Percentiles rank a stretch among this genome's conserved stretches.
phyloP scores from a whole-genome alignment of 2,888 invertebrate genomes.

The Ceraclea dissimilis region DNA sequence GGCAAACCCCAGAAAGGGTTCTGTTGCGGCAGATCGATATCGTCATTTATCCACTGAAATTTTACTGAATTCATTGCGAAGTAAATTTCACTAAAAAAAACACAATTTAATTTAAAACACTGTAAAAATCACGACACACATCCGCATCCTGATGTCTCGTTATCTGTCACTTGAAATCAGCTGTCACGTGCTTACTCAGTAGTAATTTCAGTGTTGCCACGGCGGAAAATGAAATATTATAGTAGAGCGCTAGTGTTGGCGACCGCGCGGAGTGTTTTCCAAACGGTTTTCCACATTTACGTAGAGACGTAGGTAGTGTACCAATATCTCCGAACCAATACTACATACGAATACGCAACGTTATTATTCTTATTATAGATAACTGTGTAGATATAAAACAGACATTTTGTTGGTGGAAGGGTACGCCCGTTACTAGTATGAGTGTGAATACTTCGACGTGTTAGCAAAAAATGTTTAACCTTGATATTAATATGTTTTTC shows the following conservation, averaged over 20 bases:
- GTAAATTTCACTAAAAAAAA: not conserved
- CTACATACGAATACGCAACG: no score
- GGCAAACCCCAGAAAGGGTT: conserved; percentile 6
- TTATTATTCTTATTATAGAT: no score
- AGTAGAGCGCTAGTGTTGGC: not conserved
- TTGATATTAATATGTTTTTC: no score
- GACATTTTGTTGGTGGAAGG: no score
- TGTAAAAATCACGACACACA: not conserved
- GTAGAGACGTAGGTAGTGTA: no score
- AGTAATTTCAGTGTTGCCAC: conserved; percentile 7
- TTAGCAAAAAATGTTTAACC: no score
- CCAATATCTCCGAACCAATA: no score
- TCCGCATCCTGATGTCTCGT: conserved; percentile 1
- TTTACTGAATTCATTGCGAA: not conserved
- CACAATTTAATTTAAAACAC: not conserved
- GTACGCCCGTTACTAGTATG: no score
- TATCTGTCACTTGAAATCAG: conserved; percentile 7
- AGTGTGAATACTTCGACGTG: no score
- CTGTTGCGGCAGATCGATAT: conserved; percentile 1
- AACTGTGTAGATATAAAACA: no score
- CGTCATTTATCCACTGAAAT: conserved; percentile 5
- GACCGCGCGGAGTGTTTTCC: not conserved
- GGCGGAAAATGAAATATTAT: not conserved
- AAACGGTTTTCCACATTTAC: not conserved
- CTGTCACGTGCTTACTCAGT: conserved; percentile 4